Percentiles rank a stretch among this genome's conserved stretches.
Evolutionary conservation across 2,888 invertebrate species (phyloP).

Genomic region (Cyaniris semiargus): DNA sequence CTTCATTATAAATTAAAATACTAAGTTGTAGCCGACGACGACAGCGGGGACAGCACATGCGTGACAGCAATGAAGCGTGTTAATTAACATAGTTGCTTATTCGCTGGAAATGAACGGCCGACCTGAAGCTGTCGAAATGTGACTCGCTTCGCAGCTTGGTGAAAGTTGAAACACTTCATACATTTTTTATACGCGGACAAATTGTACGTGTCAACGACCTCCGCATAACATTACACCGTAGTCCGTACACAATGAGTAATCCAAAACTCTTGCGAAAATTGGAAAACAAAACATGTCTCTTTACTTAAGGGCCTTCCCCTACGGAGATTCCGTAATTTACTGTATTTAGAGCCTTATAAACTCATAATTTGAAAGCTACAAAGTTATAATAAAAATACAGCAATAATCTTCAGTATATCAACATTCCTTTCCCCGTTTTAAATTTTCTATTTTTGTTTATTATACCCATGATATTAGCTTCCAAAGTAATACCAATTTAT

Average conservation of each 20-base stretch:
- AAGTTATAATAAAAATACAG: no score
- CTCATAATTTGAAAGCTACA: no score
- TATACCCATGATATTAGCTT: no score
- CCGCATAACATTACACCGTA: slow-evolving; percentile 18
- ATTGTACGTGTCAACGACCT: slow-evolving; percentile 26
- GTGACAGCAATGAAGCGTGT: slow-evolving; percentile 36
- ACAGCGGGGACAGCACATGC: slow-evolving; percentile 14
- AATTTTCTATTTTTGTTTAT: no score
- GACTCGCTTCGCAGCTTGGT: slow-evolving; percentile 47
- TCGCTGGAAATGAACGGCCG: slow-evolving; percentile 37
- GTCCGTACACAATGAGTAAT: slow-evolving; percentile 26
- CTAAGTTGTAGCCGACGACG: background rate
- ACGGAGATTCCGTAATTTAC: no score
- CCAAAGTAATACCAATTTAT: no score
- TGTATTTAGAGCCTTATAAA: no score
- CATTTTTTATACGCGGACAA: slow-evolving; percentile 42
- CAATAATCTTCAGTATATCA: no score
- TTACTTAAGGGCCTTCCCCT: no score
- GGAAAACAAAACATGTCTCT: background rate
- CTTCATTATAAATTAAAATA: background rate
- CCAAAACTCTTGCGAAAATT: slow-evolving; percentile 40
- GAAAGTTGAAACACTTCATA: slow-evolving; percentile 55
- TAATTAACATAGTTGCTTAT: slow-evolving; percentile 38
- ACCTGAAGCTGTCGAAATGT: slow-evolving; percentile 46
- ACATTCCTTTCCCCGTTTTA: no score